These are phyloP conservation scores for Antennarius striatus DNA, from an alignment of 2,113 vertebrate genomes.

Conservation along the genomic window DNA sequence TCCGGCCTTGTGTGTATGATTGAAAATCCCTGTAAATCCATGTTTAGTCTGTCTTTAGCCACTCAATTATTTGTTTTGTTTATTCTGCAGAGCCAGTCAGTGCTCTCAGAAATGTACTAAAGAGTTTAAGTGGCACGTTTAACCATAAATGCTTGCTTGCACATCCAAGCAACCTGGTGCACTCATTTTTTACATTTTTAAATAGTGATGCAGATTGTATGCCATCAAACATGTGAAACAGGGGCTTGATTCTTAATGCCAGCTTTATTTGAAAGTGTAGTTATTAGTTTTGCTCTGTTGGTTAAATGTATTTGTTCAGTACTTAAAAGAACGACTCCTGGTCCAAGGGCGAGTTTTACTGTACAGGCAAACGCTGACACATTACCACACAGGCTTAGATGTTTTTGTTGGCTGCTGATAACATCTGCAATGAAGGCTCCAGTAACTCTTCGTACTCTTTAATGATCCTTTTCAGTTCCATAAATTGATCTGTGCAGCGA, in stretches of 20 bases:
- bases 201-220: background rate
- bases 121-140: background rate
- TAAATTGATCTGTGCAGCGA: slow-evolving; percentile 45
- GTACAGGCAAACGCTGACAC: slow-evolving; percentile 9
- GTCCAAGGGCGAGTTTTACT: background rate
- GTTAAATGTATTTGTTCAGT: slow-evolving; percentile 12
- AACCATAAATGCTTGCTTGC: slow-evolving; percentile 10
- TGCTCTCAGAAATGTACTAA: slow-evolving; percentile 19
- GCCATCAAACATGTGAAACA: background rate
- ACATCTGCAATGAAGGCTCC: slow-evolving; percentile 13
- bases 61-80: slow-evolving; percentile 6
- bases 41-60: background rate
- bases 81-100: background rate
- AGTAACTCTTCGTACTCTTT: slow-evolving; percentile 22
- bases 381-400: slow-evolving; percentile 22
- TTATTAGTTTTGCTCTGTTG: slow-evolving; percentile 11
- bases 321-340: slow-evolving; percentile 5
- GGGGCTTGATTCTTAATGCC: slow-evolving; percentile 10
- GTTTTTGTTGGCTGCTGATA: slow-evolving; percentile 15
- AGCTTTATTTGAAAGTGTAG: slow-evolving; percentile 6
- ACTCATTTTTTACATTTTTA: too few relatives aligned
- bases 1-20: too few relatives aligned
- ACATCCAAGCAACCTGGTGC: background rate
- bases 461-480: slow-evolving; percentile 20
- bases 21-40: slow-evolving; percentile 1